Percentiles rank a stretch among this genome's conserved stretches.
Evolutionary conservation across 2,888 invertebrate genomes (phyloP).

Genomic region (Sinodicranocentrus sp.): DNA sequence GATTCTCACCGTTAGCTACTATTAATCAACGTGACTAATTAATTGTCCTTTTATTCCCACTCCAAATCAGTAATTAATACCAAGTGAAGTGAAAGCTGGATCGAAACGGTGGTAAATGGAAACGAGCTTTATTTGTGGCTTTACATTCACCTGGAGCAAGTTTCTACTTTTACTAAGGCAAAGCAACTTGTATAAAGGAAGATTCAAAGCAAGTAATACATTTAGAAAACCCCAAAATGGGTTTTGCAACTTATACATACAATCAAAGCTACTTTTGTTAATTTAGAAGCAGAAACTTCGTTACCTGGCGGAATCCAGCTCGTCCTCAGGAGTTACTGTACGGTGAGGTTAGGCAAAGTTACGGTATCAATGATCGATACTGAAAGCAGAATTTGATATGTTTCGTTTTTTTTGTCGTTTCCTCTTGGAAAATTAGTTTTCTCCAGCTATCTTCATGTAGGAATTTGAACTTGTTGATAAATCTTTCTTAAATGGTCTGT

Average conservation of each 20-base stretch:
- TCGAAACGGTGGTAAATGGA: too few species aligned
- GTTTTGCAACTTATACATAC: too few species aligned
- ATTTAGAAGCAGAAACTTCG: conserved; percentile 6
- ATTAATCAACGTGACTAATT: conserved; percentile 7
- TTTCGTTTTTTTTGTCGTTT: not conserved
- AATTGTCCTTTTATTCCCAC: not conserved
- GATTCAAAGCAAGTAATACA: too few species aligned
- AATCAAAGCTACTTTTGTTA: not conserved
- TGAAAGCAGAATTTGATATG: conserved; percentile 25
- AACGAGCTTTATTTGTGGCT: too few species aligned
- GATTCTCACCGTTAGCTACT: too few species aligned
- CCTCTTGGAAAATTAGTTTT: not conserved
- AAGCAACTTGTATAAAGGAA: too few species aligned
- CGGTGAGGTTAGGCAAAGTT: not conserved
- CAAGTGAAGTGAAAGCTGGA: too few species aligned
- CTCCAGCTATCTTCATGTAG: not conserved
- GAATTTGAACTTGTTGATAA: not conserved
- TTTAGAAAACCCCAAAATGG: too few species aligned
- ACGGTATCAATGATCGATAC: not conserved
- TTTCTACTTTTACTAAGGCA: too few species aligned
- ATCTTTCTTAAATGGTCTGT: not conserved
- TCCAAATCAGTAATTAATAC: too few species aligned
- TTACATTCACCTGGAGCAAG: too few species aligned
- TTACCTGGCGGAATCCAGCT: conserved; percentile 30
- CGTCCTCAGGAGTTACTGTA: not conserved